These are phyloP conservation scores for Osmerus eperlanus DNA, from an alignment of 2,113 vertebrate genomes.

Conservation along the genomic window DNA sequence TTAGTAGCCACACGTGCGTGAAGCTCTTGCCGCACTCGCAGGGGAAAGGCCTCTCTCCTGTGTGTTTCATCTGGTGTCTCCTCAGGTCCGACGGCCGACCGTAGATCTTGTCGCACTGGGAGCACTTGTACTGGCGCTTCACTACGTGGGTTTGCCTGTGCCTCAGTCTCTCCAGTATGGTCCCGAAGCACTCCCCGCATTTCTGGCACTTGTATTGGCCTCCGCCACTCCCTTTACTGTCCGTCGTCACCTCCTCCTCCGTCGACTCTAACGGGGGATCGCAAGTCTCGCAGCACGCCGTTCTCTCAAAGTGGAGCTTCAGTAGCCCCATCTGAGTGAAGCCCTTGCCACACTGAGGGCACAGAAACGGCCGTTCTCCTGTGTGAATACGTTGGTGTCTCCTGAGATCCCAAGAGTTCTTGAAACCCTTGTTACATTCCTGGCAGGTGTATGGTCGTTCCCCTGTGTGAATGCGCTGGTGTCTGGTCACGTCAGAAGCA, in stretches of 20 bases:
- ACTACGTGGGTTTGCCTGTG: slow-evolving; percentile 55
- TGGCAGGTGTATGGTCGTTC: slow-evolving; percentile 51
- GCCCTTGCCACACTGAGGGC: slow-evolving; percentile 47
- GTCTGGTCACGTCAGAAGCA: slow-evolving; percentile 75
- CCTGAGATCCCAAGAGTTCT: slow-evolving; percentile 59
- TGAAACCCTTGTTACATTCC: slow-evolving; percentile 51
- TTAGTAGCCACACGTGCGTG: slow-evolving; percentile 67
- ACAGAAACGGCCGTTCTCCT: slow-evolving; percentile 55
- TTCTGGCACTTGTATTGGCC: slow-evolving; percentile 49
- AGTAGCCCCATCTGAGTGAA: slow-evolving; percentile 60
- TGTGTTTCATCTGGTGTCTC: slow-evolving; percentile 64
- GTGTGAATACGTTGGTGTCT: slow-evolving; percentile 56
- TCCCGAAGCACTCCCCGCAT: slow-evolving; percentile 53
- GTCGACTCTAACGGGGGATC: slow-evolving; percentile 42
- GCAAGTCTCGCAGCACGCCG: slow-evolving; percentile 54
- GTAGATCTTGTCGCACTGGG: slow-evolving; percentile 70
- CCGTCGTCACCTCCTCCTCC: slow-evolving; percentile 32
- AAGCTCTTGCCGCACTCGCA: slow-evolving; percentile 76
- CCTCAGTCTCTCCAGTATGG: slow-evolving; percentile 55
- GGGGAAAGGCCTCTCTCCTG: slow-evolving; percentile 59
- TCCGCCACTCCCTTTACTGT: not conserved
- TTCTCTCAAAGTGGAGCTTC: slow-evolving; percentile 49
- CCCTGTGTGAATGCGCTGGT: slow-evolving; percentile 56
- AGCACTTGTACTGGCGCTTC: slow-evolving; percentile 56
- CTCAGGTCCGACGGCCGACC: slow-evolving; percentile 71